Percentiles rank a stretch among this genome's conserved stretches.
phyloP scores from a whole-genome alignment of 2,113 vertebrate species.

The Neogale vison region DNA sequence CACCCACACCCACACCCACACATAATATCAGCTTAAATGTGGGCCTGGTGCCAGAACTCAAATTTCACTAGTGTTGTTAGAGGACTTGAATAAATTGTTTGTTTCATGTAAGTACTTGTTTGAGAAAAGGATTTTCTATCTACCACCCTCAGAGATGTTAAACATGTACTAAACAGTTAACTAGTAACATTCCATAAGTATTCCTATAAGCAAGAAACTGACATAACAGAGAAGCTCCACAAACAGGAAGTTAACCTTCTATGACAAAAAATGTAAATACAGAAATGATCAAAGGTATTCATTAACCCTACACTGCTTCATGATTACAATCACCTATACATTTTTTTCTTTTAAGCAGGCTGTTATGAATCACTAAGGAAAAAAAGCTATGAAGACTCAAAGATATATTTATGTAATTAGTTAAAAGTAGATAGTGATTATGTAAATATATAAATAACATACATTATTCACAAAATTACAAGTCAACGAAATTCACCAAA shows the following conservation, averaged over 20 bases:
- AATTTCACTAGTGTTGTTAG: not conserved
- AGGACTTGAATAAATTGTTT: conserved; percentile 16
- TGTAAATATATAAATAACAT: not conserved
- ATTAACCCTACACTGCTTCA: not conserved
- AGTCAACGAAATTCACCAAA: conserved; percentile 41
- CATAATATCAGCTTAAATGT: not conserved
- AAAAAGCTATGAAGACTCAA: not conserved
- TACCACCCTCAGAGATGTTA: not conserved
- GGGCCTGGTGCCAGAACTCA: not conserved
- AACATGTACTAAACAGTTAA: not conserved
- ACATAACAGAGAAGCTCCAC: not conserved
- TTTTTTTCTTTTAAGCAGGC: conserved; percentile 10
- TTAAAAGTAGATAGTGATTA: not conserved
- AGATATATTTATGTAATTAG: not conserved
- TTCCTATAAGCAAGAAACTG: not conserved
- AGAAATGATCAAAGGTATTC: not conserved
- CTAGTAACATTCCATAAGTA: not conserved
- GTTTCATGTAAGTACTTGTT: conserved; percentile 49
- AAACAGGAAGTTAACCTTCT: not conserved
- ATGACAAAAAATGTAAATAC: not conserved
- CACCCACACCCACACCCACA: accelerated
- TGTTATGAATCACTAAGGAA: not conserved
- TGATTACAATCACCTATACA: not conserved
- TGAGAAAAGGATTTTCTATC: not conserved
- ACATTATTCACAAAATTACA: not conserved